Evolutionary conservation across 2,113 vertebrate genomes (phyloP).

Genomic region (Istiophorus platypterus): DNA sequence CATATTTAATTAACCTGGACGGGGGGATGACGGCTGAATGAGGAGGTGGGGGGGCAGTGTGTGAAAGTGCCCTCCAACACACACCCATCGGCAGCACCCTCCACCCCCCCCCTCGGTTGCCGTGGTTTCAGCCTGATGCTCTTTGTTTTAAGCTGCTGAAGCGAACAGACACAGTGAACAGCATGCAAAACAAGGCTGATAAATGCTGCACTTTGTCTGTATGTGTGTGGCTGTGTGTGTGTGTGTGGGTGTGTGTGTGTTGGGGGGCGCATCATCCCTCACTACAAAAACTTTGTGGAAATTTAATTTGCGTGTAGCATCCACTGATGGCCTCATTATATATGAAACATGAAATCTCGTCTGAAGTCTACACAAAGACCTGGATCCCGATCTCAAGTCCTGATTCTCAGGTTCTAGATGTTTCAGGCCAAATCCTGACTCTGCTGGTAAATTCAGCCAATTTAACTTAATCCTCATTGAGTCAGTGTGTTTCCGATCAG

Average conservation of each 20-base stretch:
- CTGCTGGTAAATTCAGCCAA: too few relatives aligned
- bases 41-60: constrained; percentile 47
- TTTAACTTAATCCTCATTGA: too few relatives aligned
- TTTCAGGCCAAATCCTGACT: too few relatives aligned
- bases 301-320: background rate
- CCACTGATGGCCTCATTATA: too few relatives aligned
- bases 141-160: constrained; percentile 76
- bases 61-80: constrained; percentile 68
- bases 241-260: background rate
- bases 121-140: constrained; percentile 74
- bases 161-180: constrained; percentile 58
- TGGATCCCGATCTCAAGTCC: too few relatives aligned
- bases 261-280: background rate
- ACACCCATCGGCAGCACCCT: constrained; percentile 47
- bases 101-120: constrained; percentile 38
- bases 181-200: constrained; percentile 62
- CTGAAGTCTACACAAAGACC: too few relatives aligned
- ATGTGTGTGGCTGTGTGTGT: constrained; percentile 15
- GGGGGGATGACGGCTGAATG: constrained; percentile 55
- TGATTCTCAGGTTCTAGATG: too few relatives aligned
- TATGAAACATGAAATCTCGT: too few relatives aligned
- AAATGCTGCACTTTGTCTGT: constrained; percentile 44
- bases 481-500: too few relatives aligned
- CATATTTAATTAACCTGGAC: constrained; percentile 77
- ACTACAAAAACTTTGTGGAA: constrained; percentile 13